Base-by-base conservation (phyloP, 1,140 invertebrate species). In the Whitmania pigra region DNA sequence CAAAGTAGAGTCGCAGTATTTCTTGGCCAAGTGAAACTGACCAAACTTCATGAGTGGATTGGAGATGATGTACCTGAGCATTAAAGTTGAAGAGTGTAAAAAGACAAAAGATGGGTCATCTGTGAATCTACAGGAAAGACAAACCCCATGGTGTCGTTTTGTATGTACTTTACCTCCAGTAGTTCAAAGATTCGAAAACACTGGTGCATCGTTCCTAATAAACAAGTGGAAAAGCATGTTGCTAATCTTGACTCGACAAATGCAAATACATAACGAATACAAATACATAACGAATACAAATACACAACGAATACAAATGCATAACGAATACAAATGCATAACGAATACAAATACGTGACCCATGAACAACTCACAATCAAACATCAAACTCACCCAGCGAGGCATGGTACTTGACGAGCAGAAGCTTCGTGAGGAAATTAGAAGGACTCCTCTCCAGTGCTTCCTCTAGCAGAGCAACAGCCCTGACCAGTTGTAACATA, bases 351-450 rank as follows among this genome's bases (percentile, higher is more conserved):
- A n/a, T n/a, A n/a, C n/a, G n/a, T n/a, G n/a, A 43, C 13, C 13
- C 13, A 6, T 43, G 5, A 13, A 43, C 11, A 63, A 18, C 20
- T 22, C 1, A 63, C 57, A 31, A 63, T 15, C 57, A 63, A 63
- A 17, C 57, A 63, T 22, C 17, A n/a, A 18, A 76, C 81, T 83
- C 80, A 88, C 88, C 88, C 75, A 90, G 80, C 60, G 86, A 78
- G 79, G 89, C 88, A 78, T 90, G 91, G 0, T 90, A 83, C 70
- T 87, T 86, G 29, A 90, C 81, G 13, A 89, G 84, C 11, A 91
- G 79, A 68, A 92, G 78, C 79, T 91, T 91, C 29, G 88, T 85
- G 78, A 90, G 89, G 76, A 88, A 89, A 82, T 91, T 91, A 73
- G 87, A 86, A 0, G 89, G 88, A 78, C 88, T 90, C 73, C 87